phyloP scores from a whole-genome alignment of 2,888 invertebrate genomes.

The Zygogramma bicolorata region DNA sequence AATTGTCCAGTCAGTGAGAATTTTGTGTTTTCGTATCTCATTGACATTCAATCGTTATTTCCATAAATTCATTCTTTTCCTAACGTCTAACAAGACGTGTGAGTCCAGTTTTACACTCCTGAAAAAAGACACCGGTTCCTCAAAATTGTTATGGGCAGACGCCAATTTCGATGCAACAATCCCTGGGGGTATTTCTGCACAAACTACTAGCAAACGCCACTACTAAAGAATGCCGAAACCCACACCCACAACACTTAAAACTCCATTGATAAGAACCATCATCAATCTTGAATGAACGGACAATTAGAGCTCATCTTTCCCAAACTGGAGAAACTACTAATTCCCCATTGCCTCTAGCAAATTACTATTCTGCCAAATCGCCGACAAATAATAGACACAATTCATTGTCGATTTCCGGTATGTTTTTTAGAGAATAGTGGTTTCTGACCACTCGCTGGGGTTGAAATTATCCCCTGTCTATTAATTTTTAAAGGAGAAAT shows the following conservation, averaged over 20 bases:
- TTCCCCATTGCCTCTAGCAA: constrained; percentile 36
- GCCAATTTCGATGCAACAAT: background rate
- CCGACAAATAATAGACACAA: constrained; percentile 9
- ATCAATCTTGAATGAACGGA: constrained; percentile 46
- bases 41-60: too few species aligned
- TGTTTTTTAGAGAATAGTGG: background rate
- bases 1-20: too few species aligned
- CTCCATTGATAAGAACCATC: constrained; percentile 49
- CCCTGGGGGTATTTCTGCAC: background rate
- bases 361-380: constrained; percentile 34
- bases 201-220: constrained; percentile 14
- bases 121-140: background rate
- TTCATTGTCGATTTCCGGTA: background rate
- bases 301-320: constrained; percentile 39
- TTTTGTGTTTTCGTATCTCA: too few species aligned
- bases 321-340: constrained; percentile 42
- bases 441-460: background rate
- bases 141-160: background rate
- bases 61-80: too few species aligned
- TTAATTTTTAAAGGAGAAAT: background rate
- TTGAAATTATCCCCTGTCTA: background rate
- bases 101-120: background rate
- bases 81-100: too few species aligned
- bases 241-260: constrained; percentile 51
- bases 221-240: constrained; percentile 26